These are phyloP conservation scores for Ophion ellenae DNA, from an alignment of 2,888 invertebrate species.

Conservation along the genomic window DNA sequence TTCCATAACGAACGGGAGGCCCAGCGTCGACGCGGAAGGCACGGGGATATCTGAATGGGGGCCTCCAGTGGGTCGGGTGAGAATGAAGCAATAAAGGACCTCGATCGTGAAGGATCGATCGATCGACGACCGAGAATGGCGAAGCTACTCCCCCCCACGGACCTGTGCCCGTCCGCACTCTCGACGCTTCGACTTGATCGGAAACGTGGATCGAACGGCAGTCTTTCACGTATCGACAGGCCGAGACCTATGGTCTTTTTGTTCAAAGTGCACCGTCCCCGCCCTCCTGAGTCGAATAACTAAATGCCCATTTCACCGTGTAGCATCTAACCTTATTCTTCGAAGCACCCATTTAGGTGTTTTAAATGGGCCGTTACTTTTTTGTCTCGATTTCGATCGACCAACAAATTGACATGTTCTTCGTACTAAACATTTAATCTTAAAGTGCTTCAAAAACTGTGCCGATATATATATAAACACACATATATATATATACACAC, in stretches of 20 bases:
- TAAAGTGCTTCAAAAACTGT: too few relatives aligned
- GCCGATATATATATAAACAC: too few relatives aligned
- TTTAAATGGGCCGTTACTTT: too few relatives aligned
- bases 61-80: conserved; percentile 54
- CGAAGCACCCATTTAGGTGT: too few relatives aligned
- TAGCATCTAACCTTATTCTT: background rate
- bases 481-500: too few relatives aligned
- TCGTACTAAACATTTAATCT: too few relatives aligned
- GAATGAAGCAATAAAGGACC: conserved; percentile 74
- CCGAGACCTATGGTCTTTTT: background rate
- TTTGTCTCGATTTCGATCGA: too few relatives aligned
- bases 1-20: conserved; percentile 1
- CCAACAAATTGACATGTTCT: too few relatives aligned
- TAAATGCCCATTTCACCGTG: background rate
- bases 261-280: background rate
- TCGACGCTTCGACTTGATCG: background rate
- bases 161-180: background rate
- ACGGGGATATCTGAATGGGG: conserved; percentile 41
- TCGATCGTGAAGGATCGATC: conserved; percentile 52
- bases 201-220: conserved; percentile 18
- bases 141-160: background rate
- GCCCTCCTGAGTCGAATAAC: background rate
- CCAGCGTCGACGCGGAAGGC: conserved; percentile 30
- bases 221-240: conserved; percentile 1
- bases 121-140: conserved; percentile 26